These are phyloP conservation scores for Tetanocera ferruginea DNA, from an alignment of 2,888 invertebrate genomes.

Conservation along the genomic window DNA sequence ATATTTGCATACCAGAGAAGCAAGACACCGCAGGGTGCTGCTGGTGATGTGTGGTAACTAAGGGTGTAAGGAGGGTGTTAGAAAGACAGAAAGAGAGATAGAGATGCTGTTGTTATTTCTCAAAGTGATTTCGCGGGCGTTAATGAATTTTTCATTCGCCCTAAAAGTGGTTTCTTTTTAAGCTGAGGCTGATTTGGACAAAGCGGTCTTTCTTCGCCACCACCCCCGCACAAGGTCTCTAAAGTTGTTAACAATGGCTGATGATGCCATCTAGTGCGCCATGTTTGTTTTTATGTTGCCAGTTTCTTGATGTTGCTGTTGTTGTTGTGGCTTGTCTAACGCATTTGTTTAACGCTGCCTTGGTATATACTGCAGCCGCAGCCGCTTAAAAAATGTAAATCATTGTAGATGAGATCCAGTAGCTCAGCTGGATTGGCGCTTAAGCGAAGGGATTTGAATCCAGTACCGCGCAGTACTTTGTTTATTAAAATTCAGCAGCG, in stretches of 20 bases:
- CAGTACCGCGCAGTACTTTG: constrained; percentile 12
- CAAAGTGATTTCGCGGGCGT: constrained; percentile 7
- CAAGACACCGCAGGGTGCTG: constrained; percentile 36
- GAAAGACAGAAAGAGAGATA: neutral
- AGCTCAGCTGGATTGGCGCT: constrained; percentile 56
- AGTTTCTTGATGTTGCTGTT: neutral
- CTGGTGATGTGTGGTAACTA: constrained; percentile 21
- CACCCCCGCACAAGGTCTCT: neutral
- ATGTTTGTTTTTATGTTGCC: constrained; percentile 16
- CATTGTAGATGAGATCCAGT: constrained; percentile 58
- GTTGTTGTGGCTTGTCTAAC: constrained; percentile 33
- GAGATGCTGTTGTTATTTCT: constrained; percentile 12
- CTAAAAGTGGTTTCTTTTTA: constrained; percentile 41
- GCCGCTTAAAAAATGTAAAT: constrained; percentile 63
- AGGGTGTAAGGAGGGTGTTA: neutral
- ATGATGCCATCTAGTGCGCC: constrained; percentile 33
- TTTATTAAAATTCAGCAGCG: constrained; percentile 14
- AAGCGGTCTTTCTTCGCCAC: constrained; percentile 43
- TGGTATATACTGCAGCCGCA: constrained; percentile 50
- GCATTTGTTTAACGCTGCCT: constrained; percentile 52
- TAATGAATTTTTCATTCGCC: constrained; percentile 26
- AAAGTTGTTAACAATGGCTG: neutral
- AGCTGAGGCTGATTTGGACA: constrained; percentile 50
- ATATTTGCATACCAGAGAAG: neutral
- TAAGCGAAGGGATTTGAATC: constrained; percentile 54